Percentiles rank a stretch among this genome's conserved stretches.
phyloP scores from a whole-genome alignment of 2,113 vertebrate genomes.

The Lucifuga dentata region DNA sequence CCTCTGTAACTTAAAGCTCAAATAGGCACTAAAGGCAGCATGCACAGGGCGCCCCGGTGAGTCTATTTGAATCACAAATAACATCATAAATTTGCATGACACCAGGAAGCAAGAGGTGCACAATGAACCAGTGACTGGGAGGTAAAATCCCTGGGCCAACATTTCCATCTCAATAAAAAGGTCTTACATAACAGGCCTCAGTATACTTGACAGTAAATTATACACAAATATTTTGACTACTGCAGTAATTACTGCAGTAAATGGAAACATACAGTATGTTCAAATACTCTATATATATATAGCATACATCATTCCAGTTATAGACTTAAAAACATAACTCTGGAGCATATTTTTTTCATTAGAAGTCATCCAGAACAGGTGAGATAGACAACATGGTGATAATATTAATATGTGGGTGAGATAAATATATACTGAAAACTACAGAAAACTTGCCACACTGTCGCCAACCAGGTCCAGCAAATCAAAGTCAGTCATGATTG shows the following conservation, averaged over 20 bases:
- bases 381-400: too few relatives aligned
- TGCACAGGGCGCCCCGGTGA: slow-evolving; percentile 35
- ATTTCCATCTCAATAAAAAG: slow-evolving; percentile 77
- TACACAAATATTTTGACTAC: slow-evolving; percentile 47
- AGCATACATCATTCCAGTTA: too few relatives aligned
- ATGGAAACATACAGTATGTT: slow-evolving; percentile 27
- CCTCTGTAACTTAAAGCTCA: slow-evolving; percentile 28
- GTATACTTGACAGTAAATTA: slow-evolving; percentile 42
- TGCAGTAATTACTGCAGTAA: slow-evolving; percentile 39
- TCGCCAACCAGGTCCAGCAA: not conserved
- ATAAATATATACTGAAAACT: too few relatives aligned
- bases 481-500: slow-evolving; percentile 11
- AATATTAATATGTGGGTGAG: too few relatives aligned
- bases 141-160: slow-evolving; percentile 52
- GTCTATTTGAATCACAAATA: slow-evolving; percentile 69
- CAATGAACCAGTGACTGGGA: slow-evolving; percentile 61
- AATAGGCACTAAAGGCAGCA: slow-evolving; percentile 33
- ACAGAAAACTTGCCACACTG: not conserved
- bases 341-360: too few relatives aligned
- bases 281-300: not conserved
- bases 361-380: too few relatives aligned
- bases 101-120: slow-evolving; percentile 54
- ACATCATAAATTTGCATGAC: slow-evolving; percentile 65
- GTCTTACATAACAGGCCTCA: slow-evolving; percentile 48
- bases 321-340: too few relatives aligned